Conservation (phyloP, 1,140 invertebrate species). For the Trichomalopsis sarcophagae region DNA sequence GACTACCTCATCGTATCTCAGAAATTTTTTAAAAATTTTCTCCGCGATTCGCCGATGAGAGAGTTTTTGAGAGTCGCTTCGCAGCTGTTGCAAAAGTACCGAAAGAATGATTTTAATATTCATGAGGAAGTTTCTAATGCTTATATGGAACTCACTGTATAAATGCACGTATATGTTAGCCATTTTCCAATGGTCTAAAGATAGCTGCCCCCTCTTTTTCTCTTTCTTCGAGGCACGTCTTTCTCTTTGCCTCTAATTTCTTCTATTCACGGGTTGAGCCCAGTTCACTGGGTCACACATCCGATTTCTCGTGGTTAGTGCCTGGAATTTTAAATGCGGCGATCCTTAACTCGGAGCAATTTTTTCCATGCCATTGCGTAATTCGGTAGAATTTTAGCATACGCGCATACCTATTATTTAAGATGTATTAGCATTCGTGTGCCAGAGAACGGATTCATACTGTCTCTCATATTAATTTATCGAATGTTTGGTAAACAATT, state of each 20-base stretch:
- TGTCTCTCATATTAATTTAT: too few species aligned
- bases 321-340: slow-evolving; percentile 9
- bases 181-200: not conserved
- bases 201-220: not conserved
- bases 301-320: slow-evolving; percentile 9
- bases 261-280: slow-evolving; percentile 9
- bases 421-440: too few species aligned
- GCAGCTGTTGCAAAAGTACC: not conserved
- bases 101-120: not conserved
- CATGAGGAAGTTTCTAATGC: not conserved
- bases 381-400: not conserved
- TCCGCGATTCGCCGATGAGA: too few species aligned
- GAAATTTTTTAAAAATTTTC: too few species aligned
- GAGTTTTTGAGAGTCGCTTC: not conserved
- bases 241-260: slow-evolving; percentile 25
- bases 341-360: not conserved
- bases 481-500: too few species aligned
- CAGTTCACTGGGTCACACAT: slow-evolving; percentile 37
- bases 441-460: too few species aligned
- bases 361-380: not conserved
- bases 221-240: slow-evolving; percentile 12
- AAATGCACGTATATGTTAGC: not conserved
- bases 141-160: not conserved
- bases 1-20: too few species aligned
- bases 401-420: not conserved